Percentiles rank a stretch among this genome's conserved stretches.
Conservation (phyloP, 2,888 invertebrate genomes). For the Agrilus mali region DNA sequence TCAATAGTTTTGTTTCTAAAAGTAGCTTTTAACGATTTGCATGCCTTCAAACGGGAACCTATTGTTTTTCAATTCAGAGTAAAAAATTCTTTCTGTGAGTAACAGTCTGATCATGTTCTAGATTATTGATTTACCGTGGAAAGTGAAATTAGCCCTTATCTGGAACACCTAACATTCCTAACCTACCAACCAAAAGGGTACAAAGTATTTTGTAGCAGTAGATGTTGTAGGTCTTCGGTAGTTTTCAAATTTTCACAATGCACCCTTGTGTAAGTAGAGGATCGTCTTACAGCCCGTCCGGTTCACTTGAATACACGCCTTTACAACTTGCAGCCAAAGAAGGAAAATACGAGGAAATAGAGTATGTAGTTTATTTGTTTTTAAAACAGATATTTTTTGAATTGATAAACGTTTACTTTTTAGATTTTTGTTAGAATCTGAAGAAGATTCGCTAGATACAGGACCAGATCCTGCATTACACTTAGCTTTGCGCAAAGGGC, state of each 20-base stretch:
- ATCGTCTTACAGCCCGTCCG: conserved; percentile 25
- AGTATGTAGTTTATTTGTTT: conserved; percentile 15
- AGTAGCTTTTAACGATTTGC: too few relatives aligned
- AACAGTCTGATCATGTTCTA: too few relatives aligned
- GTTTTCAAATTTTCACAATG: conserved; percentile 2
- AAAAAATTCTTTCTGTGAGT: too few relatives aligned
- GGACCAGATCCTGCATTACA: conserved; percentile 45
- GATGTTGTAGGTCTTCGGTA: too few relatives aligned
- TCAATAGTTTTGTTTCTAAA: too few relatives aligned
- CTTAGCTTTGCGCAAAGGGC: conserved; percentile 43
- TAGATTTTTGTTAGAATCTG: conserved; percentile 30
- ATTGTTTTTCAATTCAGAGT: too few relatives aligned
- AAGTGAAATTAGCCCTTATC: too few relatives aligned
- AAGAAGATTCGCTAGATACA: conserved; percentile 26
- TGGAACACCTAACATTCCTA: too few relatives aligned
- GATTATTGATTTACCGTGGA: too few relatives aligned
- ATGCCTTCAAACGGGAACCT: too few relatives aligned
- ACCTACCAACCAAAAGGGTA: too few relatives aligned
- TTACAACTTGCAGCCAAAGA: conserved; percentile 27
- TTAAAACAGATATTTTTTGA: neutral
- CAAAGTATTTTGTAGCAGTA: too few relatives aligned
- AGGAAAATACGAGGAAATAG: conserved; percentile 27
- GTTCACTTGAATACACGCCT: conserved; percentile 25
- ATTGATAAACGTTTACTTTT: conserved; percentile 6
- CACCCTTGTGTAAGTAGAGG: conserved; percentile 16